These are phyloP conservation scores for Bettongia penicillata DNA, from an alignment of 2,113 vertebrate genomes.

Conservation along the genomic window DNA sequence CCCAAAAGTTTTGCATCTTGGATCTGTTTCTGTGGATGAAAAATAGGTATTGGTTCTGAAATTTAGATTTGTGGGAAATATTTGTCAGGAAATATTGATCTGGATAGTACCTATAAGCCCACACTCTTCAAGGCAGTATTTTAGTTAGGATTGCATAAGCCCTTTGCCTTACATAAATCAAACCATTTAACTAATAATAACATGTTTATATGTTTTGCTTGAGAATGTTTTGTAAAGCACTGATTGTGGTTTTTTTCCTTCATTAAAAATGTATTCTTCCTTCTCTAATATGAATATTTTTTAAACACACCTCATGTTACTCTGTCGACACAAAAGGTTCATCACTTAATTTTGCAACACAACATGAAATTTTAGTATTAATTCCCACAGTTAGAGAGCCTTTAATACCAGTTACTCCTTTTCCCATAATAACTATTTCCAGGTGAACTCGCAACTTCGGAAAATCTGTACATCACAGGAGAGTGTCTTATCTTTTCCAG, in stretches of 20 bases:
- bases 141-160: slow-evolving; percentile 41
- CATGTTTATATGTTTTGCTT: slow-evolving; percentile 31
- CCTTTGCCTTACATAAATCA: slow-evolving; percentile 44
- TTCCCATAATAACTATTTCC: neutral
- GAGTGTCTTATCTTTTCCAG: neutral
- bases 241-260: slow-evolving; percentile 39
- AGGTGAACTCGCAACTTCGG: neutral
- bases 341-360: neutral
- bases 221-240: neutral
- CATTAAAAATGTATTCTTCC: slow-evolving; percentile 44
- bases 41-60: slow-evolving; percentile 33
- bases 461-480: neutral
- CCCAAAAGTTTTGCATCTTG: slow-evolving; percentile 35
- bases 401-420: slow-evolving; percentile 52
- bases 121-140: slow-evolving; percentile 25
- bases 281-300: slow-evolving; percentile 52
- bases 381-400: slow-evolving; percentile 39
- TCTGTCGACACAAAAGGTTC: neutral
- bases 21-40: slow-evolving; percentile 48
- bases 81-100: slow-evolving; percentile 39
- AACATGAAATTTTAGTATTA: neutral
- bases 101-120: neutral
- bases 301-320: neutral
- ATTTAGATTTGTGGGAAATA: slow-evolving; percentile 27
- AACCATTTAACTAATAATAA: slow-evolving; percentile 44